Base-by-base conservation (phyloP, 2,113 vertebrate genomes). In the Scatophagus argus region DNA sequence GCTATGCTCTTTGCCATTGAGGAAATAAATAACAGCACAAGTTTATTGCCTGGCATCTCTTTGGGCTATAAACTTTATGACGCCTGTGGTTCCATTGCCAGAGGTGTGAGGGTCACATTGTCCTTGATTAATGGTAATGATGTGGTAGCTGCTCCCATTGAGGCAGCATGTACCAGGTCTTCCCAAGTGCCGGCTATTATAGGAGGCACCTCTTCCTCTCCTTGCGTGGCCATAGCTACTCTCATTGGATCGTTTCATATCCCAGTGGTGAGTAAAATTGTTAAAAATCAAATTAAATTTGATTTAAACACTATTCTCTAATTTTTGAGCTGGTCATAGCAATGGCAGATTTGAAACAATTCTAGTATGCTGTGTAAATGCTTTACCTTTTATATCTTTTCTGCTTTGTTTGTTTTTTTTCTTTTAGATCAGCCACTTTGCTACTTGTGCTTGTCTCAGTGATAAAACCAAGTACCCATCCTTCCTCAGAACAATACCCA, bases 11-110 rank as follows among this genome's bases (percentile, higher is more conserved):
- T 94, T 85, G 91, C 94, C 29, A 92, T 93, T 34, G 91, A 93
- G 43, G 92, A 95, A 73, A 94, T 95, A 29, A 95, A 95, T 61
- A 93, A 94, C 77, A 93, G 87, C 41, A 84, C 92, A 43, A 64
- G 82, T 32, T 58, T 95, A 23, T 82, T 95, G 41, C 94, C 93
- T 16, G 90, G 86, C 6, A 63, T 94, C 19, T 80, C 84, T 47
- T 21, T 94, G 41, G 94, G 93, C 4, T 95, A 93, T 54, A 89
- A 91, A 62, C 88, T 94, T 12, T 94, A 94, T 32, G 93, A 95
- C 54, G 77, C 84, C 4, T 94, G 94, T 77, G 81, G 88, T 7
- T 93, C 91, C 17, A 74, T 91, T 41, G 83, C 90, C 34, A 59
- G 80, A 60, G 89, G 84, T 29, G 87, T 93, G 34, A 89, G 54